phyloP scores from a whole-genome alignment of 2,888 invertebrate genomes.

The Thecocarcelia acutangulata region DNA sequence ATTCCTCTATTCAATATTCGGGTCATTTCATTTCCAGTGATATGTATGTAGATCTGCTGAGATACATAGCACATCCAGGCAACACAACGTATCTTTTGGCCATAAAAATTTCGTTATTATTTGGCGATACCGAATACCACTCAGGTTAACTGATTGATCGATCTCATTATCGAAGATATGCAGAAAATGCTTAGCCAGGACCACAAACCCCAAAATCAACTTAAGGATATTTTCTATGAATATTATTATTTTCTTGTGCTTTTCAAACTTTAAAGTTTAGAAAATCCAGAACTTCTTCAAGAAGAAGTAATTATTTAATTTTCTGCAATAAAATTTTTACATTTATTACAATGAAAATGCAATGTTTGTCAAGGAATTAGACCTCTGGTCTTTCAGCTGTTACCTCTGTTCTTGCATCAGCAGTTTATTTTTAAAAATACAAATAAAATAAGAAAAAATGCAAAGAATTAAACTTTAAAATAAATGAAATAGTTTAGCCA shows the following conservation, averaged over 20 bases:
- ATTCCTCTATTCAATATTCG: too few species aligned
- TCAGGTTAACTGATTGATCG: too few species aligned
- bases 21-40: too few species aligned
- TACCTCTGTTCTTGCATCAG: not conserved
- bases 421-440: not conserved
- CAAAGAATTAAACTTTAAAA: slow-evolving; percentile 9
- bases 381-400: not conserved
- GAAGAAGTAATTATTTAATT: slow-evolving; percentile 29
- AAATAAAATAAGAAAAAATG: not conserved
- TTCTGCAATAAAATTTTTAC: not conserved
- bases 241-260: not conserved
- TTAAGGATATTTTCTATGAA: too few species aligned
- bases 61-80: too few species aligned
- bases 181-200: too few species aligned
- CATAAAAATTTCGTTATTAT: too few species aligned
- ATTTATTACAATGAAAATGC: slow-evolving; percentile 1
- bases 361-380: slow-evolving; percentile 10
- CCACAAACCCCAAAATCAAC: too few species aligned
- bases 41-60: too few species aligned
- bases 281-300: not conserved
- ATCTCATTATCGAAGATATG: too few species aligned
- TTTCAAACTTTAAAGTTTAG: not conserved
- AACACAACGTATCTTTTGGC: too few species aligned
- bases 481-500: slow-evolving; percentile 45
- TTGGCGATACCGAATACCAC: too few species aligned